phyloP scores from a whole-genome alignment of 2,797 vertebrate genomes.

The Diglossa cyanea region DNA sequence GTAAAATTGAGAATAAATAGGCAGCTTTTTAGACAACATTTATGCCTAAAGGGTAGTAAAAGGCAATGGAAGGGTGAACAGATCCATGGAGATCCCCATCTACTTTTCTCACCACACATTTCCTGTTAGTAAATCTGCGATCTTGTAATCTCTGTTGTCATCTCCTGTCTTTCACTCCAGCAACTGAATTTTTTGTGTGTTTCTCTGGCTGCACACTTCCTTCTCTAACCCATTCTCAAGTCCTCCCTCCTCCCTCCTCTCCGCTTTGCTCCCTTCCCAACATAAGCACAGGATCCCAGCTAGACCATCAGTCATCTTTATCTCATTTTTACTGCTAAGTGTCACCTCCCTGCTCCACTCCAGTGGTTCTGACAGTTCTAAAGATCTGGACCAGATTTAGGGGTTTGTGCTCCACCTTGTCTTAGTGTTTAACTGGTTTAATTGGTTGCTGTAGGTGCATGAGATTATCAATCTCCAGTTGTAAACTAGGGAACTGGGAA shows the following conservation, averaged over 20 bases:
- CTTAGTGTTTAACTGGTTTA: background rate
- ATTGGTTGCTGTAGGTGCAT: background rate
- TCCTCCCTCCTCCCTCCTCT: background rate
- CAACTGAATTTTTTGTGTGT: rapidly evolving
- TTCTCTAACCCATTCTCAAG: background rate
- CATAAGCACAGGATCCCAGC: background rate
- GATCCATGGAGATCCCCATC: background rate
- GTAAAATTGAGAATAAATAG: background rate
- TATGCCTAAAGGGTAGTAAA: background rate
- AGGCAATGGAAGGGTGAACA: background rate
- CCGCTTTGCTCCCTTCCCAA: background rate
- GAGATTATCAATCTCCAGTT: background rate
- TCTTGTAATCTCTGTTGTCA: background rate
- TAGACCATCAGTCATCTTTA: background rate
- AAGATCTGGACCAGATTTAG: background rate
- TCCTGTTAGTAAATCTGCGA: background rate
- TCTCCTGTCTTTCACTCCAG: background rate
- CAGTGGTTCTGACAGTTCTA: background rate
- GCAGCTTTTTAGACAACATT: background rate
- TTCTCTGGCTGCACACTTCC: background rate
- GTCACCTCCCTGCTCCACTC: background rate
- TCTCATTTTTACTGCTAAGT: background rate
- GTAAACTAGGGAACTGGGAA: background rate
- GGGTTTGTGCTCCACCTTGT: background rate
- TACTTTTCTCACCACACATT: background rate